A percentile compares a stretch with the other conserved stretches of the same genome.
Evolutionary conservation across 2,888 invertebrate genomes (phyloP).

Genomic region (Dynastes maya): DNA sequence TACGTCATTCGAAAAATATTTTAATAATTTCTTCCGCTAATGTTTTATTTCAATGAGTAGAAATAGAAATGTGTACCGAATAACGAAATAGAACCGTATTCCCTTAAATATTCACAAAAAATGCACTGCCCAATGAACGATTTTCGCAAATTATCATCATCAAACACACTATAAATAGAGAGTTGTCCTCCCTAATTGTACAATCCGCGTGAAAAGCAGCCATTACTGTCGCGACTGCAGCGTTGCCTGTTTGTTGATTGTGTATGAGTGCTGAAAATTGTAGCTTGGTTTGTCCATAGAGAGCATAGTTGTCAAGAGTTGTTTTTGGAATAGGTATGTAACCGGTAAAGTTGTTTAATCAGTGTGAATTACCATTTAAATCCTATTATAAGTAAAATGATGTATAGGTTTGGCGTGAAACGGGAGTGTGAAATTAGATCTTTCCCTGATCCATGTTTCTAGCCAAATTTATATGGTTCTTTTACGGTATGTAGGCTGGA

Average conservation of each 20-base stretch:
- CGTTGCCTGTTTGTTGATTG: conserved; percentile 45
- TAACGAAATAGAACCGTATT: not conserved
- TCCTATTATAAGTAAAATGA: not conserved
- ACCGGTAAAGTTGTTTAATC: conserved; percentile 43
- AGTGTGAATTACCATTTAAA: conserved; percentile 18
- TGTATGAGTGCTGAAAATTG: conserved; percentile 41
- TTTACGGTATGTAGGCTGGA: conserved; percentile 53
- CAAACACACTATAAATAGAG: conserved; percentile 40
- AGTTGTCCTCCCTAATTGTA: conserved; percentile 25
- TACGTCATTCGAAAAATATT: conserved; percentile 8
- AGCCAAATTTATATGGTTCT: conserved; percentile 34
- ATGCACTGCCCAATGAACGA: not conserved
- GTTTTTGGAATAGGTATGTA: conserved; percentile 55
- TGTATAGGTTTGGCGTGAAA: conserved; percentile 21
- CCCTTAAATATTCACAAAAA: not conserved
- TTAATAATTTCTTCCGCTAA: conserved; percentile 12
- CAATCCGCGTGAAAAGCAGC: conserved; percentile 47
- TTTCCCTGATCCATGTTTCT: conserved; percentile 42
- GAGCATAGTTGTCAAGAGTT: conserved; percentile 53
- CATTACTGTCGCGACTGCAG: conserved; percentile 42
- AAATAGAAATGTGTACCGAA: not conserved
- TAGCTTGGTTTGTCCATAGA: conserved; percentile 52
- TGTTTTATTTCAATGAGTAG: not conserved
- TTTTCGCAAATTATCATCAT: conserved; percentile 10
- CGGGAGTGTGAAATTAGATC: conserved; percentile 43